phyloP scores from a whole-genome alignment of 1,140 invertebrate species.

The Tetragnatha versicolor region DNA sequence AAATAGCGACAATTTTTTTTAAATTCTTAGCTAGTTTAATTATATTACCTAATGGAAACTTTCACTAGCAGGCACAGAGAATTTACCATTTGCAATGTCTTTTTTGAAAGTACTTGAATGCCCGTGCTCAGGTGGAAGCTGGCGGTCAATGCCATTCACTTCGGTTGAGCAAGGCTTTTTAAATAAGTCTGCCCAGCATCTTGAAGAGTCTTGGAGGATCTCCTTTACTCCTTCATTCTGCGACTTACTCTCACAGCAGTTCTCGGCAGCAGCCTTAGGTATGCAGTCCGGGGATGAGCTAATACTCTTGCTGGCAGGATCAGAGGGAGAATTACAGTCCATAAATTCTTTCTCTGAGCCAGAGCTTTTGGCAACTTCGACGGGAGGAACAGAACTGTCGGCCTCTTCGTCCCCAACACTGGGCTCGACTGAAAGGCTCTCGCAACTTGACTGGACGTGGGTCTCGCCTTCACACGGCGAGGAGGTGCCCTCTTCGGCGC shows the following conservation, averaged over 20 bases:
- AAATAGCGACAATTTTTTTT: conserved; percentile 37
- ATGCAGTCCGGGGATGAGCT: conserved; percentile 35
- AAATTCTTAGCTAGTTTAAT: no score
- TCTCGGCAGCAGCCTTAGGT: neutral
- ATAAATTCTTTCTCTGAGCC: conserved; percentile 21
- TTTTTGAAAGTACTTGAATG: conserved; percentile 15
- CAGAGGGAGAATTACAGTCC: conserved; percentile 41
- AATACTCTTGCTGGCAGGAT: conserved; percentile 19
- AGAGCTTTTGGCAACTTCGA: conserved; percentile 33
- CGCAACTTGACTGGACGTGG: conserved; percentile 27
- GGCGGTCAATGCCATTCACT: conserved; percentile 30
- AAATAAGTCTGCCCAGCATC: conserved; percentile 45
- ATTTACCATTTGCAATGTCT: conserved; percentile 44
- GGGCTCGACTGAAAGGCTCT: neutral
- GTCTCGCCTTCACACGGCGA: neutral
- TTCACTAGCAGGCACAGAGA: conserved; percentile 38
- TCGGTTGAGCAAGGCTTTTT: conserved; percentile 26
- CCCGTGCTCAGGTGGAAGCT: neutral
- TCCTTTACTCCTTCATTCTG: no score
- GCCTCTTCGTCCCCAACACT: neutral
- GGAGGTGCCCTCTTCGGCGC: neutral
- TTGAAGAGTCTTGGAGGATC: conserved; percentile 23
- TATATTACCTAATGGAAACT: conserved; percentile 37
- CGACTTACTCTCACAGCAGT: conserved; percentile 11
- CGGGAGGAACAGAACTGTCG: neutral